Evolutionary conservation across 2,888 invertebrate species (phyloP).

Genomic region (Ametastegia equiseti): DNA sequence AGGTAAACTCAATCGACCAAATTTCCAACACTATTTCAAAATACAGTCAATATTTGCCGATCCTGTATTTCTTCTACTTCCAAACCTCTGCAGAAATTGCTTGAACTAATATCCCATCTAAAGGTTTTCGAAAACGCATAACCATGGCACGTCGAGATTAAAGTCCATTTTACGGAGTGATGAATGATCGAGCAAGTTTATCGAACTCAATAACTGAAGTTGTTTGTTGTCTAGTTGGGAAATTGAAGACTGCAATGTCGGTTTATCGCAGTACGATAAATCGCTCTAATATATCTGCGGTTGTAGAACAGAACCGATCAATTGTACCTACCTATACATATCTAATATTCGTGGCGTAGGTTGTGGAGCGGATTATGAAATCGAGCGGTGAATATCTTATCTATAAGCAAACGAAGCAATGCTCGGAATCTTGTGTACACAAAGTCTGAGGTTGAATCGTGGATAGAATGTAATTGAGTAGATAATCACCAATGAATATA

Average conservation of each 20-base stretch:
- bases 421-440: conserved; percentile 37
- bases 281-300: not conserved
- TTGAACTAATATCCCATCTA: no score
- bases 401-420: not conserved
- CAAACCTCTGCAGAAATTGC: no score
- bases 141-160: no score
- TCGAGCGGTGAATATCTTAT: conserved; percentile 26
- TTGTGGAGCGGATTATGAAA: conserved; percentile 23
- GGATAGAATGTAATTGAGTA: conserved; percentile 30
- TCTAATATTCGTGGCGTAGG: not conserved
- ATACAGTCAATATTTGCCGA: no score
- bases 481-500: not conserved
- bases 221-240: not conserved
- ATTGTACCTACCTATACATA: no score
- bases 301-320: not conserved
- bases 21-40: no score
- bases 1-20: no score
- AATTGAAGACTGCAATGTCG: not conserved
- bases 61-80: no score
- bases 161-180: no score
- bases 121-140: no score
- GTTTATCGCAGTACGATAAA: not conserved
- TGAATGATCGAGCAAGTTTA: not conserved
- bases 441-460: conserved; percentile 35
- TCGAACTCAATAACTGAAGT: not conserved